A percentile compares a stretch with the other conserved stretches of the same genome.
Conservation (phyloP, 2,113 vertebrate genomes). For the Petrocephalus microphthalmus region DNA sequence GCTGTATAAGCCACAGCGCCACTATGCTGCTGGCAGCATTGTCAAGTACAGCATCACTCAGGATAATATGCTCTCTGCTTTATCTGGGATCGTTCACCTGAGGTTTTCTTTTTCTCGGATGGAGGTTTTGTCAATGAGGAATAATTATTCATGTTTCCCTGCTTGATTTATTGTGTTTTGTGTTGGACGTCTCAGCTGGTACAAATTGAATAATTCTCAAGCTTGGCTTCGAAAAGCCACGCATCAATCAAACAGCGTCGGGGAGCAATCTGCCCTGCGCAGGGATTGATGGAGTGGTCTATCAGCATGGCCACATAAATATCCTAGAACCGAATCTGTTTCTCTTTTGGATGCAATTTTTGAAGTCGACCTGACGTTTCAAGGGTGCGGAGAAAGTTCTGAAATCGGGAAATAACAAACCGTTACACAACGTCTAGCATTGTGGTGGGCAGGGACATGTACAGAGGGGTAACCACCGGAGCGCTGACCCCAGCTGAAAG, state of each 20-base stretch:
- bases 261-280: not conserved
- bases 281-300: slow-evolving; percentile 9
- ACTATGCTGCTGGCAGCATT: not conserved
- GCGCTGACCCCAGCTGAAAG: not conserved
- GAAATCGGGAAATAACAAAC: not conserved
- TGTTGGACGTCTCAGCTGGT: slow-evolving; percentile 4
- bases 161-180: slow-evolving; percentile 17
- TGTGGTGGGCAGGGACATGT: not conserved
- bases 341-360: not conserved
- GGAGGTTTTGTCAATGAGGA: not conserved
- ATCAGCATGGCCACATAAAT: slow-evolving; percentile 7
- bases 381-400: not conserved
- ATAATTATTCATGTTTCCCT: slow-evolving; percentile 11
- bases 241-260: not conserved
- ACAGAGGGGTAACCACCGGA: not conserved
- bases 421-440: not conserved
- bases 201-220: slow-evolving; percentile 18
- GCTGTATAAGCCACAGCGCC: not conserved
- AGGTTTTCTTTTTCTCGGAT: not conserved
- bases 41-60: not conserved
- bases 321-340: slow-evolving; percentile 12
- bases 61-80: not conserved
- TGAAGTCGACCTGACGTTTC: not conserved
- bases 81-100: not conserved
- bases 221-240: not conserved